A percentile compares a stretch with the other conserved stretches of the same genome.
phyloP scores from a whole-genome alignment of 2,888 invertebrate species.

The Epinotia demarniana region DNA sequence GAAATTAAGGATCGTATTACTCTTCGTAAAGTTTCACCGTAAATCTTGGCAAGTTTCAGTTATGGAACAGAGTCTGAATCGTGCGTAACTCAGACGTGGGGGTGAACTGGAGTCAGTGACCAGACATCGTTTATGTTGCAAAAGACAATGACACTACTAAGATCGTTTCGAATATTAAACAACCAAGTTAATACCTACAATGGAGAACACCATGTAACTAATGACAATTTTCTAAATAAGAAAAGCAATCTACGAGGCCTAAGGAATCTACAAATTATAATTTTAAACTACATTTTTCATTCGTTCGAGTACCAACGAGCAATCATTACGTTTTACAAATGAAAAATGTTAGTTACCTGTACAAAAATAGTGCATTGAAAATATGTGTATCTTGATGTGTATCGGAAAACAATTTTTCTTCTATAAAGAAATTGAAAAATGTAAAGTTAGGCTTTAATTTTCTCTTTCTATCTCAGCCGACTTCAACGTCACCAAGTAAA shows the following conservation, averaged over 20 bases:
- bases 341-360: no score
- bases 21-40: constrained; percentile 35
- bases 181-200: background rate
- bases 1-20: constrained; percentile 39
- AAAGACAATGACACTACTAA: background rate
- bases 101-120: constrained; percentile 20
- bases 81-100: constrained; percentile 16
- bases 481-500: no score
- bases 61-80: constrained; percentile 26
- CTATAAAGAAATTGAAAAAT: no score
- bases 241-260: background rate
- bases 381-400: no score
- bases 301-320: no score
- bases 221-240: background rate
- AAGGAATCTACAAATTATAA: no score
- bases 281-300: no score
- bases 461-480: no score
- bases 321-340: no score
- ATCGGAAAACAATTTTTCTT: no score
- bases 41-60: constrained; percentile 37
- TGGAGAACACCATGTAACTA: background rate
- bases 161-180: background rate
- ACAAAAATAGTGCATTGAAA: no score
- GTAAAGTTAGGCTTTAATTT: no score
- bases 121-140: constrained; percentile 12